Conservation (phyloP, 1,140 invertebrate genomes). For the Paralvinella palmiformis region DNA sequence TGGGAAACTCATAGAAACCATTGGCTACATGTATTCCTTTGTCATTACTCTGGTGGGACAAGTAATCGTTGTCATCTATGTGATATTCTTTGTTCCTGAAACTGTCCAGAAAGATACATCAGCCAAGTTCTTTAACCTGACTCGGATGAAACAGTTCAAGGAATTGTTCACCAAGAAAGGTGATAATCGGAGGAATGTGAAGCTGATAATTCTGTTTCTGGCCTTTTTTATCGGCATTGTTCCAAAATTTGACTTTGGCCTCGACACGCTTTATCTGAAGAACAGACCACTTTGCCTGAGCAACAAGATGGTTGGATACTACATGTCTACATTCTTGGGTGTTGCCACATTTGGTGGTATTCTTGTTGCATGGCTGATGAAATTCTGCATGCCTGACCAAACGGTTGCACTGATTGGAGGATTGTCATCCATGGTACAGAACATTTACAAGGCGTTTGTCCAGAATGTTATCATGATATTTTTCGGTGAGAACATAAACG, state of each 20-base stretch:
- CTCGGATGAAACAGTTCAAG: not conserved
- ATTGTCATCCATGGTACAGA: not conserved
- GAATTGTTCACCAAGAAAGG: not conserved
- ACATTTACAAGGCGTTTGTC: slow-evolving; percentile 12
- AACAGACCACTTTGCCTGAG: slow-evolving; percentile 15
- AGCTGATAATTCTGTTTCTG: slow-evolving; percentile 8
- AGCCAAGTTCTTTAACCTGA: not conserved
- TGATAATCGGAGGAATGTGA: not conserved
- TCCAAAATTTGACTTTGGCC: not conserved
- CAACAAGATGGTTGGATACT: not conserved
- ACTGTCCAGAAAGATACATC: not conserved
- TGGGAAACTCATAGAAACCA: not conserved
- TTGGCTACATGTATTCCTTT: not conserved
- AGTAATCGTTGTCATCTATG: not conserved
- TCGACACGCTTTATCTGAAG: slow-evolving; percentile 9
- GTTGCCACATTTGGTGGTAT: not conserved
- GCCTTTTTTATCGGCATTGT: slow-evolving; percentile 13
- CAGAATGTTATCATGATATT: slow-evolving; percentile 14
- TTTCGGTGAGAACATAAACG: slow-evolving; percentile 7
- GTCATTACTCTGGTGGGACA: not conserved
- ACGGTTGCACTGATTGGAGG: slow-evolving; percentile 3
- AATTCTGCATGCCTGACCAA: slow-evolving; percentile 9
- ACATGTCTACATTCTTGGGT: not conserved
- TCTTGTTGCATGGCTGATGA: not conserved
- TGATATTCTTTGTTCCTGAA: slow-evolving; percentile 9